Conservation (phyloP, 2,888 invertebrate genomes). For the Galerucella calmariensis region DNA sequence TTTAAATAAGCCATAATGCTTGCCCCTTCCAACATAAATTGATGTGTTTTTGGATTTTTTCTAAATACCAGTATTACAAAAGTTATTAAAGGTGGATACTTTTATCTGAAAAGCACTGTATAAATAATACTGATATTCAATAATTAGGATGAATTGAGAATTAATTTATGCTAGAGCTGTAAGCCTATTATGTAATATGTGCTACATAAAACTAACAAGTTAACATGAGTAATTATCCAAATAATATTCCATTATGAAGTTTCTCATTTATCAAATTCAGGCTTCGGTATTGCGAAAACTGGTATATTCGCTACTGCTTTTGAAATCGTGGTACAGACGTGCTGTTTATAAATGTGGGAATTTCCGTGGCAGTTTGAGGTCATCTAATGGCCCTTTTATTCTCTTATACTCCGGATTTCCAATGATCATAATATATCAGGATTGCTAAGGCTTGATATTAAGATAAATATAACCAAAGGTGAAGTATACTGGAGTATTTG, state of each 20-base stretch:
- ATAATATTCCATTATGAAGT: neutral
- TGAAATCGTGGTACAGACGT: neutral
- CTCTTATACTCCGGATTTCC: neutral
- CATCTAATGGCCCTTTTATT: neutral
- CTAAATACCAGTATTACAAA: too few relatives aligned
- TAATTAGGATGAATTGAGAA: too few relatives aligned
- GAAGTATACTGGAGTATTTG: too few relatives aligned
- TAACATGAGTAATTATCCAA: neutral
- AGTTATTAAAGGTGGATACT: too few relatives aligned
- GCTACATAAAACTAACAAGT: neutral
- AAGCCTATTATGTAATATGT: neutral
- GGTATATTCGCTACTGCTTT: neutral
- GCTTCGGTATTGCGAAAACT: neutral
- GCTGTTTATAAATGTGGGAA: neutral
- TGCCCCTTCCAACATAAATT: too few relatives aligned
- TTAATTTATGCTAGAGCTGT: too few relatives aligned
- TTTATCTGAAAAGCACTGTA: too few relatives aligned
- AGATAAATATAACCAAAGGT: too few relatives aligned
- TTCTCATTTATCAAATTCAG: slow-evolving; percentile 1
- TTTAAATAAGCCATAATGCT: too few relatives aligned
- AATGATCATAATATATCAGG: neutral
- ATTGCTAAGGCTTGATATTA: neutral
- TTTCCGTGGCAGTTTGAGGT: neutral
- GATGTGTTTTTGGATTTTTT: too few relatives aligned
- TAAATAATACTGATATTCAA: too few relatives aligned